Evolutionary conservation across 2,888 invertebrate genomes (phyloP).

Genomic region (Erpobdella octoculata): DNA sequence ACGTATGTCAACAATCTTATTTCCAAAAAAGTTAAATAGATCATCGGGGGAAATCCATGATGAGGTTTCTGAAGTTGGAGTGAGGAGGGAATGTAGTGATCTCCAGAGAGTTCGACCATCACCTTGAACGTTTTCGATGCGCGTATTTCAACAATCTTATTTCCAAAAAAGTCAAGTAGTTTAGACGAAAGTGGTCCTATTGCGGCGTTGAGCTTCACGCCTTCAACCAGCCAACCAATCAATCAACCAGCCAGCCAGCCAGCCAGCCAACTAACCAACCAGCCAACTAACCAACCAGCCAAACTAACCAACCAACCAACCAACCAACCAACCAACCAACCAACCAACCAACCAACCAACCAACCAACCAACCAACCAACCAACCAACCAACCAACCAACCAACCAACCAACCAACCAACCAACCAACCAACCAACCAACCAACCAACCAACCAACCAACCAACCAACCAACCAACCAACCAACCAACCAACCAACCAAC

Average conservation of each 20-base stretch:
- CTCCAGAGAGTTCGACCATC: too few relatives aligned
- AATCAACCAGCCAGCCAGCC: constrained; percentile 2
- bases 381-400: constrained; percentile 16
- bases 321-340: constrained; percentile 16
- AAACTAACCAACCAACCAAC: constrained; percentile 1
- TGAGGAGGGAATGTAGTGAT: too few relatives aligned
- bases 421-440: constrained; percentile 16
- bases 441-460: constrained; percentile 20
- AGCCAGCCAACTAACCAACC: constrained; percentile 1
- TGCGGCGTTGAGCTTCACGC: too few relatives aligned
- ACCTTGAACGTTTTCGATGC: too few relatives aligned
- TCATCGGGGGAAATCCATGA: too few relatives aligned
- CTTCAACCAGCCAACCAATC: neutral
- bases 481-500: constrained; percentile 24
- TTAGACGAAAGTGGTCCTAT: too few relatives aligned
- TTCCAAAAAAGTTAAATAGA: too few relatives aligned
- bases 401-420: constrained; percentile 16
- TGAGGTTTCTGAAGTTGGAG: too few relatives aligned
- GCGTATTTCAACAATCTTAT: too few relatives aligned
- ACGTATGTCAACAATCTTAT: too few relatives aligned
- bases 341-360: constrained; percentile 18
- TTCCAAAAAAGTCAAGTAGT: too few relatives aligned
- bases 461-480: constrained; percentile 24
- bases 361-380: constrained; percentile 16
- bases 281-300: constrained; percentile 2